Evolutionary conservation across 2,797 vertebrate genomes (phyloP).

Genomic region (Pseudopleuronectes americanus): DNA sequence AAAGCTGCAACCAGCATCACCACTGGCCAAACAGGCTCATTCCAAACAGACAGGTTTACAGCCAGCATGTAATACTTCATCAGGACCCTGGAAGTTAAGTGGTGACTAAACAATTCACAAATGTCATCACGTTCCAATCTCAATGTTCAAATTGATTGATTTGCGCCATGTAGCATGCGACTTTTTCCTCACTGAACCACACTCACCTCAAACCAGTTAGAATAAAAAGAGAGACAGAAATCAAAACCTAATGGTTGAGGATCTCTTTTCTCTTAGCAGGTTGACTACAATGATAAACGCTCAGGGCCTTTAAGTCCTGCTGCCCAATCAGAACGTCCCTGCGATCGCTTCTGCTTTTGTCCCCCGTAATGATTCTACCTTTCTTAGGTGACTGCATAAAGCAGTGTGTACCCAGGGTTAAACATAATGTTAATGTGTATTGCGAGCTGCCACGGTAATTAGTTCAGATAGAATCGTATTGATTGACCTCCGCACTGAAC

Average conservation of each 20-base stretch:
- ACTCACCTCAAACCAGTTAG: no score
- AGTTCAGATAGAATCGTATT: constrained; percentile 68
- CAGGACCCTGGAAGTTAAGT: no score
- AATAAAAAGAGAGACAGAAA: no score
- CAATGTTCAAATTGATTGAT: no score
- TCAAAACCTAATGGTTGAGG: no score
- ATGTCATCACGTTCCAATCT: not conserved
- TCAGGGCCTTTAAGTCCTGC: not conserved
- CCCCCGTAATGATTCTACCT: constrained; percentile 1
- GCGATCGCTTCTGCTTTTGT: constrained; percentile 2
- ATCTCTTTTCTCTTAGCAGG: not conserved
- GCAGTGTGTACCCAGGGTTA: constrained; percentile 32
- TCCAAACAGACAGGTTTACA: no score
- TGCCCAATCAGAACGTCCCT: constrained; percentile 31
- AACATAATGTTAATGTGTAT: constrained; percentile 54
- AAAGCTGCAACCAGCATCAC: no score
- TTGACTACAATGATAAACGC: not conserved
- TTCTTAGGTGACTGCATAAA: constrained; percentile 15
- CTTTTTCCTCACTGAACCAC: not conserved
- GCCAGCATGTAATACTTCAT: no score
- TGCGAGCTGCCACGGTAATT: constrained; percentile 67
- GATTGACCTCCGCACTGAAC: constrained; percentile 65
- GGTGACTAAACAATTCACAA: not conserved
- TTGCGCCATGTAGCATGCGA: no score
- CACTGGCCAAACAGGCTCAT: no score